These are phyloP conservation scores for Cisticola juncidis DNA, from an alignment of 2,113 vertebrate genomes.

Conservation along the genomic window DNA sequence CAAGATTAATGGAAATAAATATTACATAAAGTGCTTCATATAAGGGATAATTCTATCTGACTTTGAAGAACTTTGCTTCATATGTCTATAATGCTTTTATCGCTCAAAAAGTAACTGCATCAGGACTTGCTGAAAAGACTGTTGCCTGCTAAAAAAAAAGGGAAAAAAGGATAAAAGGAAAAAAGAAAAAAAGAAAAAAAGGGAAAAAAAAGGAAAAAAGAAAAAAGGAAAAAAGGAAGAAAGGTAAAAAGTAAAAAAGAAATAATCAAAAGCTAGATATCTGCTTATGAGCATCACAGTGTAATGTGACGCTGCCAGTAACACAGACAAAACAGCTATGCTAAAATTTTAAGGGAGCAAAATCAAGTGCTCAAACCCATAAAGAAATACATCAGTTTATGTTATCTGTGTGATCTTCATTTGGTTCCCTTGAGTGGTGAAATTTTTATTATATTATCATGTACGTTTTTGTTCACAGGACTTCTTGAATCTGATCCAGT, in stretches of 20 bases:
- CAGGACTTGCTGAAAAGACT: neutral
- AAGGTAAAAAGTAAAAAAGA: no score
- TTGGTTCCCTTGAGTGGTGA: neutral
- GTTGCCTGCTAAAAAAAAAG: neutral
- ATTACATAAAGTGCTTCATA: constrained; percentile 8
- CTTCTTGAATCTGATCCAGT: constrained; percentile 35
- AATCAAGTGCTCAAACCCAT: neutral
- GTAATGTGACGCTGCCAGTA: neutral
- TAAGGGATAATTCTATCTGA: neutral
- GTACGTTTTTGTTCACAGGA: constrained; percentile 7
- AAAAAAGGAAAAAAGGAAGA: neutral
- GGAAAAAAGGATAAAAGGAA: neutral
- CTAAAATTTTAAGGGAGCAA: constrained; percentile 7
- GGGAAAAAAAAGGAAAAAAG: no score
- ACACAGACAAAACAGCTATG: neutral
- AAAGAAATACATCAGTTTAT: neutral
- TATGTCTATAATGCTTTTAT: constrained; percentile 12
- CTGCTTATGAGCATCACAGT: neutral
- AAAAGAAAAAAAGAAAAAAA: no score
- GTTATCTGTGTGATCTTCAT: constrained; percentile 5
- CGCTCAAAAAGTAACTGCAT: neutral
- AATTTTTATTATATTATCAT: constrained; percentile 14
- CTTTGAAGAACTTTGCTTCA: constrained; percentile 45
- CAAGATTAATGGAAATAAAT: constrained; percentile 67
- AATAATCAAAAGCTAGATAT: constrained; percentile 16